A percentile compares a stretch with the other conserved stretches of the same genome.
Evolutionary conservation across 2,113 vertebrate genomes (phyloP).

Genomic region (Malurus cyaneus): DNA sequence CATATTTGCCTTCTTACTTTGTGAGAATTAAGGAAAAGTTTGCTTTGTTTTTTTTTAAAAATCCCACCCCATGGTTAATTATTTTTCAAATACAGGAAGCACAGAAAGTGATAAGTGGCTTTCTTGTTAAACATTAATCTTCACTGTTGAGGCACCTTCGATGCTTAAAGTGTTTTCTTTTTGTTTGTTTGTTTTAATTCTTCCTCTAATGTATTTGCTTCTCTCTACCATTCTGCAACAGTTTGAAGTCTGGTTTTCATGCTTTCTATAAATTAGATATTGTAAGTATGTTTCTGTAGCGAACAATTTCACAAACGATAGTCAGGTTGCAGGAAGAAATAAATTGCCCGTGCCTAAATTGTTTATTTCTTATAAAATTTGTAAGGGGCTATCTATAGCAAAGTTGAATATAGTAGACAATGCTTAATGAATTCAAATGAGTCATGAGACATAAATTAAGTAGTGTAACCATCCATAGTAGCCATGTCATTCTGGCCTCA

Average conservation of each 20-base stretch:
- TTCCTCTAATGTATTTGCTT: not conserved
- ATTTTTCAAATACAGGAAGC: not conserved
- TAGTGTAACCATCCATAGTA: constrained; percentile 53
- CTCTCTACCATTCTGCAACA: not conserved
- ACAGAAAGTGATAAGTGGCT: constrained; percentile 11
- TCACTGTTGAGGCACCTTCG: not conserved
- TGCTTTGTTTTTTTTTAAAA: constrained; percentile 9
- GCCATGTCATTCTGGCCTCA: not conserved
- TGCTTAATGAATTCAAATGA: constrained; percentile 55
- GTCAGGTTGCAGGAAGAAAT: not conserved
- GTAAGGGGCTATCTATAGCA: constrained; percentile 22
- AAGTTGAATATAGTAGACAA: not conserved
- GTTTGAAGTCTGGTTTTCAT: not conserved
- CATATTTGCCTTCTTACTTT: not conserved
- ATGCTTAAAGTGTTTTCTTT: not conserved
- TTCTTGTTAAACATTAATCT: constrained; percentile 33
- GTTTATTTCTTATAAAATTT: constrained; percentile 47
- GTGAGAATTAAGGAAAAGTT: not conserved
- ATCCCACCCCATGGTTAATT: not conserved
- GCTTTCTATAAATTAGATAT: not conserved
- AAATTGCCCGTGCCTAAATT: constrained; percentile 5
- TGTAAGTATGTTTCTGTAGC: not conserved
- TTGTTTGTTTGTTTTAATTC: constrained; percentile 34
- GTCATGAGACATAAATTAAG: constrained; percentile 56
- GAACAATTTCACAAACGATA: not conserved